Evolutionary conservation across 2,113 vertebrate species (phyloP).

Genomic region (Mastomys coucha): DNA sequence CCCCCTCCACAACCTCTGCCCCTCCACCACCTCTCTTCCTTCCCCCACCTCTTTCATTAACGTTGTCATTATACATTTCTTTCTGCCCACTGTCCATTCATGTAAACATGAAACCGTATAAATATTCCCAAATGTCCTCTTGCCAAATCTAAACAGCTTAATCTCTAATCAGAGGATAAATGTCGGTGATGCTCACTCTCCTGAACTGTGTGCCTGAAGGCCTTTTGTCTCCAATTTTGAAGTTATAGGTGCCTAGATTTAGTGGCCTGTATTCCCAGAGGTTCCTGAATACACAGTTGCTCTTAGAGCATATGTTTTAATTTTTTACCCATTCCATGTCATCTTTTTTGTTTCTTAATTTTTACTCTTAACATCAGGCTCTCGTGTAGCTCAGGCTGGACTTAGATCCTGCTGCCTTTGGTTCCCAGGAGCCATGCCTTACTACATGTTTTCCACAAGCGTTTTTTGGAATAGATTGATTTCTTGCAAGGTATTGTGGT

Average conservation of each 20-base stretch:
- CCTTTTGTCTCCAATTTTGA: slow-evolving; percentile 39
- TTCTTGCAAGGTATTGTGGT: slow-evolving; percentile 26
- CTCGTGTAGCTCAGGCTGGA: not conserved
- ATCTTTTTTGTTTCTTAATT: not conserved
- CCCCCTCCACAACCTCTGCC: too few relatives aligned
- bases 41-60: not conserved
- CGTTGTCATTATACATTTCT: not conserved
- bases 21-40: not conserved
- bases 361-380: not conserved
- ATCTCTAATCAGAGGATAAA: not conserved
- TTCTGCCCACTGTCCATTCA: not conserved
- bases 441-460: not conserved
- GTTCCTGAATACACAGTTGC: not conserved
- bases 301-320: slow-evolving; percentile 28
- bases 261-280: not conserved
- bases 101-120: not conserved
- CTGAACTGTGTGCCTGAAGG: not conserved
- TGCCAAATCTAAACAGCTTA: not conserved
- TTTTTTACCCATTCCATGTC: not conserved
- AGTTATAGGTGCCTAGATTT: not conserved
- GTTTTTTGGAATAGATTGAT: slow-evolving; percentile 55
- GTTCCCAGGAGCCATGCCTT: not conserved
- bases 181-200: not conserved
- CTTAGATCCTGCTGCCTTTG: not conserved
- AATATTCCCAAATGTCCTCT: not conserved